phyloP scores from a whole-genome alignment of 2,888 invertebrate genomes.

The Stenotaenia linearis region DNA sequence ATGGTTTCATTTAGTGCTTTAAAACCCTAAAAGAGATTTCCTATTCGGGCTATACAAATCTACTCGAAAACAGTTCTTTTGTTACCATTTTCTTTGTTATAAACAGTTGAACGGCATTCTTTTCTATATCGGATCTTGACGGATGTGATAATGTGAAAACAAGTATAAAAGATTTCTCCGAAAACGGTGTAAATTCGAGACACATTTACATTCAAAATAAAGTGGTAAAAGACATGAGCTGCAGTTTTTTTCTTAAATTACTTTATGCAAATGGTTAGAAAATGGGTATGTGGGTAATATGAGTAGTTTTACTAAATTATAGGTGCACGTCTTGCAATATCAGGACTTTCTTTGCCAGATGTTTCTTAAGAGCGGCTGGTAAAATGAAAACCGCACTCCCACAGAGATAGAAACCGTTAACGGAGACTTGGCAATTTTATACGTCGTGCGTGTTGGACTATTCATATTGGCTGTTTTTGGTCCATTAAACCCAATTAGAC shows the following conservation, averaged over 20 bases:
- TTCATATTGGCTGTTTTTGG: slow-evolving; percentile 31
- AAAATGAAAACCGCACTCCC: slow-evolving; percentile 24
- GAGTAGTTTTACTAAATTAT: slow-evolving; percentile 26
- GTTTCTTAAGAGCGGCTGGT: slow-evolving; percentile 26
- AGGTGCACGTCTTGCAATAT: slow-evolving; percentile 23
- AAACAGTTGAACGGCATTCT: not conserved
- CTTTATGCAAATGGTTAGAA: slow-evolving; percentile 20
- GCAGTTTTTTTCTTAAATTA: not conserved
- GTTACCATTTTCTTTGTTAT: not conserved
- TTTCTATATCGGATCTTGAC: not conserved
- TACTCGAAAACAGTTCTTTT: not conserved
- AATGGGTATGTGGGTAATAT: slow-evolving; percentile 24
- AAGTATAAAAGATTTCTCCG: not conserved
- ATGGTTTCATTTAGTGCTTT: not conserved
- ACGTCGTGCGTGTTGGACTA: slow-evolving; percentile 17
- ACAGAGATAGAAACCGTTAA: slow-evolving; percentile 24
- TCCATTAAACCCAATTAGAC: slow-evolving; percentile 31
- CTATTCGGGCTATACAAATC: not conserved
- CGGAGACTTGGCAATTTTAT: slow-evolving; percentile 24
- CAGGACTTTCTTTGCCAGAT: slow-evolving; percentile 19
- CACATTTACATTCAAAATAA: slow-evolving; percentile 7
- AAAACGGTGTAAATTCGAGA: not conserved
- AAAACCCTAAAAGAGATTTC: not conserved
- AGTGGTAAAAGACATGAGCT: not conserved
- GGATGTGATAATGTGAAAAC: not conserved